phyloP scores from a whole-genome alignment of 2,888 invertebrate species.

The Lochmaea crataegi region DNA sequence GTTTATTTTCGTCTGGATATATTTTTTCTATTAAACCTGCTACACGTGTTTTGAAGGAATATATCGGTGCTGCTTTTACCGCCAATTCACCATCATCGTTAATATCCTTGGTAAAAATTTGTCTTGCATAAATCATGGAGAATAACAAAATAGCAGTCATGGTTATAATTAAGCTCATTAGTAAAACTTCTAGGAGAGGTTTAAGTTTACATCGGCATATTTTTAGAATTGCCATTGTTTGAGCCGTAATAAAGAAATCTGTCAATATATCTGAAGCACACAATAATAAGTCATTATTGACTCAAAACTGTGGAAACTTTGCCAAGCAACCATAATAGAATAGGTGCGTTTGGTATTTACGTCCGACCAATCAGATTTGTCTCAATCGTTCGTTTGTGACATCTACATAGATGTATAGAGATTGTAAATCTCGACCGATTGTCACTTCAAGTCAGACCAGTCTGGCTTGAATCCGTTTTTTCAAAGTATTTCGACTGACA shows the following conservation, averaged over 20 bases:
- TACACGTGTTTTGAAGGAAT: not conserved
- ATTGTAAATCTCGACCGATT: too few species aligned
- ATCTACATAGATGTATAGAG: too few species aligned
- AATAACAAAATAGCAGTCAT: not conserved
- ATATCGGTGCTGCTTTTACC: not conserved
- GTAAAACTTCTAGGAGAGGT: conserved; percentile 1
- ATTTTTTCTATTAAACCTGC: not conserved
- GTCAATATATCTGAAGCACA: not conserved
- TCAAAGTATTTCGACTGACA: too few species aligned
- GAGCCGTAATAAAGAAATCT: not conserved
- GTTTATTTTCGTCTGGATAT: not conserved
- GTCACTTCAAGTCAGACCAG: too few species aligned
- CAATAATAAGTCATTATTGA: not conserved
- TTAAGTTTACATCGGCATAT: conserved; percentile 1
- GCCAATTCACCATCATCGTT: not conserved
- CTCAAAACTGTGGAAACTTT: too few species aligned
- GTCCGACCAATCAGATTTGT: too few species aligned
- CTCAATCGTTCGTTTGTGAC: too few species aligned
- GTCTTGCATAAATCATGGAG: not conserved
- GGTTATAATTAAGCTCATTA: not conserved
- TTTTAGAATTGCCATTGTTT: not conserved
- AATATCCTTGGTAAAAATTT: not conserved
- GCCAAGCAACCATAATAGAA: too few species aligned
- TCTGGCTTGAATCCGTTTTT: too few species aligned
- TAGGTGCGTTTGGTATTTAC: too few species aligned